Conservation (phyloP, 2,888 invertebrate genomes). For the Caenorhabditis doughertyi region DNA sequence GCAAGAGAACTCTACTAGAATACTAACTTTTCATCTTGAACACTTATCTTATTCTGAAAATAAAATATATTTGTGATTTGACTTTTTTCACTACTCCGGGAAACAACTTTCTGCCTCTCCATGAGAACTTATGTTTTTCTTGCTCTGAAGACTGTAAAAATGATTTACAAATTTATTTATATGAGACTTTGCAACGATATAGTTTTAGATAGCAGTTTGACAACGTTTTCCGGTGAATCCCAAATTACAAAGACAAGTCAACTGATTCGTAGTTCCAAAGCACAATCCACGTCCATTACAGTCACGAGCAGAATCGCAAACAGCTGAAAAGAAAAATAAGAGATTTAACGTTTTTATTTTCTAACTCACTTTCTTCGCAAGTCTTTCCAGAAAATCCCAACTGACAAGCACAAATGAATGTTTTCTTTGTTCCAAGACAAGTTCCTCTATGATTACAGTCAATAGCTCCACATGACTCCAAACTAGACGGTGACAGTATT, state of each 20-base stretch:
- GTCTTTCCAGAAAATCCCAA: conserved; percentile 76
- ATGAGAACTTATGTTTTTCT: too few species aligned
- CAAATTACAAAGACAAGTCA: conserved; percentile 77
- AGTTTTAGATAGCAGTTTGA: conserved; percentile 68
- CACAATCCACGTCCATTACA: conserved; percentile 80
- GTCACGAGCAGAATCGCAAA: conserved; percentile 78
- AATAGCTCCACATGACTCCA: conserved; percentile 62
- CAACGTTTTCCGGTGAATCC: conserved; percentile 76
- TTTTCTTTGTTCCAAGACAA: conserved; percentile 75
- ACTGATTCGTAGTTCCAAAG: conserved; percentile 73
- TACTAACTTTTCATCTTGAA: background rate
- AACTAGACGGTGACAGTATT: conserved; percentile 26
- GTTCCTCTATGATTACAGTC: conserved; percentile 79
- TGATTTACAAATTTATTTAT: conserved; percentile 34
- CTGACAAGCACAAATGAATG: conserved; percentile 78
- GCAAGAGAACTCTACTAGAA: conserved; percentile 25
- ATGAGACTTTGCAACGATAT: background rate
- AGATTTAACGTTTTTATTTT: background rate
- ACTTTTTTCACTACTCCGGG: too few species aligned
- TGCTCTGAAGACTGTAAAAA: too few species aligned
- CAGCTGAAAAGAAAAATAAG: conserved; percentile 65
- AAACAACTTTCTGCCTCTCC: too few species aligned
- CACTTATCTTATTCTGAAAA: background rate
- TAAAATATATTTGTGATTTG: background rate
- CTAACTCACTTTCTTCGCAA: conserved; percentile 78